Evolutionary conservation across 2,888 invertebrate genomes (phyloP), one percentile per base, ranked within the genome.

Genomic region (Caenorhabditis angaria): DNA sequence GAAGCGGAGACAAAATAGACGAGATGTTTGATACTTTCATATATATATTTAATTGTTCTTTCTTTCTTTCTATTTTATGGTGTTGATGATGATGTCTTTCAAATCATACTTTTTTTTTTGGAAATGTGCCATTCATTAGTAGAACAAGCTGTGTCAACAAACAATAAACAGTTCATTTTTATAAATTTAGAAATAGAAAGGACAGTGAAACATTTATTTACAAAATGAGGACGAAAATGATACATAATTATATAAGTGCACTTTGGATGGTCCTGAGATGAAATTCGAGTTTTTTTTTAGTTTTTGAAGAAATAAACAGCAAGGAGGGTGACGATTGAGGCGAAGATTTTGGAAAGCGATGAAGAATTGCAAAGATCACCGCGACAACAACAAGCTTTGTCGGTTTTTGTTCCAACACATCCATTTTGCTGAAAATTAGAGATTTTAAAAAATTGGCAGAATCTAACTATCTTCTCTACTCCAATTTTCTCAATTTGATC

Each of bases 321-420:
- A 27, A 72, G 28, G 24, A 72, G 10, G 20, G 72, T 67, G 24
- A 63, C 28, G 48, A 72, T 24, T n/a, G 72, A 67, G 25, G 51
- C 64, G 6, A 67, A 61, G 32, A 72, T 50, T 27, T 67, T 67
- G 48, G 58, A 63, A 20, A 64, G 54, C 8, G 67, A 67, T 0
- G 72, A 58, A 0, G 70, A 70, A 58, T 80, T 80, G 65, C 79
- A 80, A 35, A 70, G 73, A 10, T 80, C 76, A 32, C 71, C 75
- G 41, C 62, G 63, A 59, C 79, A 80, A 61, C 79, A 80, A 65
- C 79, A 80, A 32, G 75, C 73, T 59, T 69, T 66, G 59, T 80
- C 77, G 28, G 65, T 70, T 48, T 62, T 63, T 12, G 65, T 62
- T 27, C 79, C 79, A 22, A 77, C 67, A 55, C 79, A 80, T 14